A percentile compares a stretch with the other conserved stretches of the same genome.
Evolutionary conservation across 2,888 invertebrate genomes (phyloP).

Genomic region (Epinotia brunnichana): DNA sequence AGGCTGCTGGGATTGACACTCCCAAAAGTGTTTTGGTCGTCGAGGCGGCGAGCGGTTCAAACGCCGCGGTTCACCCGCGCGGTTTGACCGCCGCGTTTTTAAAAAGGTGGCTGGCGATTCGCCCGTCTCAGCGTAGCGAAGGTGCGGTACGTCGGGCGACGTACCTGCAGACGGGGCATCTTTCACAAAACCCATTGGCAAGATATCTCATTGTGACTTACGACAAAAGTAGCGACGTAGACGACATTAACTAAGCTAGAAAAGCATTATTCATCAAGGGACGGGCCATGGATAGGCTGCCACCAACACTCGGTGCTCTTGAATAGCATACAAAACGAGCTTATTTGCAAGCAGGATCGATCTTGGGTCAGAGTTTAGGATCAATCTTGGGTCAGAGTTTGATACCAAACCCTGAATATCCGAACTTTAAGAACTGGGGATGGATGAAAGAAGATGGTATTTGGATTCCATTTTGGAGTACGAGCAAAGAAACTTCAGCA

Average conservation of each 20-base stretch:
- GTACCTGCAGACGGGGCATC: no score
- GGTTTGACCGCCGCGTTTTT: no score
- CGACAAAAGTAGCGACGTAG: conserved; percentile 11
- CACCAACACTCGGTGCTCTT: conserved; percentile 42
- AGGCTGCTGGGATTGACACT: no score
- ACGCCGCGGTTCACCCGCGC: no score
- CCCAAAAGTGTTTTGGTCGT: no score
- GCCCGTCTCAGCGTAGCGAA: no score
- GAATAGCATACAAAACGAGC: conserved; percentile 35
- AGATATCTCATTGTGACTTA: conserved; percentile 11
- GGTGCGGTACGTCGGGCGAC: no score
- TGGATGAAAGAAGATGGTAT: conserved; percentile 36
- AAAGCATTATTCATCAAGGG: conserved; percentile 40
- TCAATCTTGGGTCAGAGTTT: conserved; percentile 43
- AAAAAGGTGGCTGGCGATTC: no score
- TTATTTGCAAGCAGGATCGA: conserved; percentile 44
- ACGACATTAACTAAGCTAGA: conserved; percentile 35
- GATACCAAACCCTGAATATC: conserved; percentile 44
- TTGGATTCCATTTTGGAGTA: no score
- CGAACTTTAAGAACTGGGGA: conserved; percentile 34
- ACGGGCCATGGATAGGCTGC: conserved; percentile 43
- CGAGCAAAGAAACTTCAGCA: conserved; percentile 39
- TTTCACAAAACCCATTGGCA: not conserved
- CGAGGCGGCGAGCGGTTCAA: no score
- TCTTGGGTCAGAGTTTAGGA: no score